Evolutionary conservation across 2,797 vertebrate species (phyloP).

Genomic region (Acanthis flammea): DNA sequence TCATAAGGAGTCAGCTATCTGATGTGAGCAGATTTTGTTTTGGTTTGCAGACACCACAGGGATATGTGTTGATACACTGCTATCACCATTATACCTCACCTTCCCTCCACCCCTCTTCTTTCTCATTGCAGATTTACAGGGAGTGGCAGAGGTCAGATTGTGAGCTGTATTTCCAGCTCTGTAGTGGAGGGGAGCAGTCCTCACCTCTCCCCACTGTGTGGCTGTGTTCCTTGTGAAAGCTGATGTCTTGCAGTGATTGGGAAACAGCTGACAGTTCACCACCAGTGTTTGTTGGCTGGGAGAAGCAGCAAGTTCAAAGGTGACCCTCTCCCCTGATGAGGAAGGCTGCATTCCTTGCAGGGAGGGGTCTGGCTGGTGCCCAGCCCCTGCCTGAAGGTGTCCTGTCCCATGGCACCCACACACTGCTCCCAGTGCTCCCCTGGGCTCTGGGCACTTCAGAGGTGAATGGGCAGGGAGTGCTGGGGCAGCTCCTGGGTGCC

Average conservation of each 20-base stretch:
- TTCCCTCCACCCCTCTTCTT: not conserved
- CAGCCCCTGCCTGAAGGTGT: not conserved
- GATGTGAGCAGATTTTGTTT: not conserved
- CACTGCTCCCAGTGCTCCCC: not conserved
- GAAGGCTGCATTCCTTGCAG: not conserved
- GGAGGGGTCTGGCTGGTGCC: not conserved
- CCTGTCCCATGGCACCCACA: rapidly evolving
- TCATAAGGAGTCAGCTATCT: not conserved
- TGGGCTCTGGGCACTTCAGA: not conserved
- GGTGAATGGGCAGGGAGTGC: not conserved
- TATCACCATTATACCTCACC: not conserved
- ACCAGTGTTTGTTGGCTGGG: not conserved
- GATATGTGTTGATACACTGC: rapidly evolving
- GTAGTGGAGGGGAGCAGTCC: not conserved
- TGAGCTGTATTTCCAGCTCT: not conserved
- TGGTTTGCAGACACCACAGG: not conserved
- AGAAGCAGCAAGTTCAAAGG: not conserved
- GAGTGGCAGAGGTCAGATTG: not conserved
- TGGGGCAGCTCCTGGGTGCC: not conserved
- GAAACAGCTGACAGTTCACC: not conserved
- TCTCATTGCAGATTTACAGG: not conserved
- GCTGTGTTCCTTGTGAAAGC: not conserved
- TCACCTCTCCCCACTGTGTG: not conserved
- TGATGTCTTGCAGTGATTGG: not conserved
- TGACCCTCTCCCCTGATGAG: not conserved